Evolutionary conservation across 2,797 vertebrate species (phyloP).

Genomic region (Craterocephalus amniculus): DNA sequence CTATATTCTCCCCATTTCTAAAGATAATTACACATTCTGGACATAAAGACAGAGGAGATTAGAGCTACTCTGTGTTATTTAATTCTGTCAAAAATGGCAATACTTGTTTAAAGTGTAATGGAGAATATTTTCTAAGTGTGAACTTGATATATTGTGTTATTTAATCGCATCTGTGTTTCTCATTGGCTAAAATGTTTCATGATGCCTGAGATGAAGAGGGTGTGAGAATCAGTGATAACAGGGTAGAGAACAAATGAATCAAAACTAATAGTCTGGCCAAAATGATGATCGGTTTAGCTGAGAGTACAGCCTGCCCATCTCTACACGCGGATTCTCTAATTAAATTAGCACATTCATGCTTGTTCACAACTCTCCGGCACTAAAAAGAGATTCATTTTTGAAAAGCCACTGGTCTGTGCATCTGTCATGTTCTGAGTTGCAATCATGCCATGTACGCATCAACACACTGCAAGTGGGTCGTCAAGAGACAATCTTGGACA

Average conservation of each 20-base stretch:
- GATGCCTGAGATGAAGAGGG: conserved; percentile 6
- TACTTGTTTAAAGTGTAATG: conserved; percentile 16
- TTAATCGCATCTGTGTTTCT: conserved; percentile 17
- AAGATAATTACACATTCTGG: conserved; percentile 19
- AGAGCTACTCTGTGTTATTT: conserved; percentile 13
- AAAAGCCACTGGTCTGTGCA: conserved; percentile 1
- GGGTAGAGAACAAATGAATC: conserved; percentile 15
- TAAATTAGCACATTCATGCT: conserved; percentile 8
- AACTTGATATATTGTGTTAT: conserved; percentile 1
- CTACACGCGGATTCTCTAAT: conserved; percentile 10
- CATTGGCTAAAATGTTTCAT: conserved; percentile 19
- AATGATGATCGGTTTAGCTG: conserved; percentile 16
- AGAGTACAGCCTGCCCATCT: conserved; percentile 22
- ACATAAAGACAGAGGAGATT: conserved; percentile 10
- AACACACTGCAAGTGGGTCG: conserved; percentile 14
- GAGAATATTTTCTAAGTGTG: conserved; percentile 1
- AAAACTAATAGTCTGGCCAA: background rate
- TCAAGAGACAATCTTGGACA: conserved; percentile 17
- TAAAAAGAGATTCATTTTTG: background rate
- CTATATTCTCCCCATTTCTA: conserved; percentile 23
- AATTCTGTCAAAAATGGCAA: conserved; percentile 13
- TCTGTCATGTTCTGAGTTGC: conserved; percentile 4
- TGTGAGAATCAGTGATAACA: background rate
- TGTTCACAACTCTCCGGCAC: background rate
- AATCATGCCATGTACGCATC: conserved; percentile 16